Percentiles rank a stretch among this genome's conserved stretches.
Evolutionary conservation across 53 echinoderm and acorn worm genomes (phyloP).

Genomic region (Echinometra lucunter): DNA sequence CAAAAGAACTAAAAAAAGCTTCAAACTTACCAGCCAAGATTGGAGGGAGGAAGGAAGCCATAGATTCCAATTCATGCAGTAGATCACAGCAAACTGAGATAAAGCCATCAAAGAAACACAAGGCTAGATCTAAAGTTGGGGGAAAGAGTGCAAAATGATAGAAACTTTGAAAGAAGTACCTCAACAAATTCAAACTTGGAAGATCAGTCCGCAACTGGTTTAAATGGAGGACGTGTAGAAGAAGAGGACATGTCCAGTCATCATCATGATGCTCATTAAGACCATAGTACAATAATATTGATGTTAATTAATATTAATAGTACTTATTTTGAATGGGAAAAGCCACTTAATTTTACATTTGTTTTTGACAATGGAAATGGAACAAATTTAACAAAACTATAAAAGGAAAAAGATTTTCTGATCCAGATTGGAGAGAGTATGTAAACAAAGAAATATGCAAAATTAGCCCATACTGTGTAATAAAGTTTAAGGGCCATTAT

Average conservation of each 20-base stretch:
- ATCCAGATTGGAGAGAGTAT: slow-evolving; percentile 44
- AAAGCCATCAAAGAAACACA: not conserved
- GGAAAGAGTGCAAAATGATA: not conserved
- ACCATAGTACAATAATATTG: not conserved
- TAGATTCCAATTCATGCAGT: not conserved
- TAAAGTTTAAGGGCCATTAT: slow-evolving; percentile 30
- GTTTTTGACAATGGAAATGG: not conserved
- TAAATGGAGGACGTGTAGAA: not conserved
- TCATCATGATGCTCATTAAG: not conserved
- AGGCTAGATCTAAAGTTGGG: not conserved
- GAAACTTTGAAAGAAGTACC: not conserved
- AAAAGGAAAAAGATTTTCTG: slow-evolving; percentile 9
- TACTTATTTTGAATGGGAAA: not conserved
- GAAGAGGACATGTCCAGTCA: not conserved
- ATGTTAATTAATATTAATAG: not conserved
- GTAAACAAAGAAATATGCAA: not conserved
- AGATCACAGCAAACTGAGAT: not conserved
- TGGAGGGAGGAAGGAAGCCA: not conserved
- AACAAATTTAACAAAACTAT: not conserved
- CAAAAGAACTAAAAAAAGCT: not conserved
- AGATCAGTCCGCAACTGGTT: not conserved
- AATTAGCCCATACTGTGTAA: not conserved
- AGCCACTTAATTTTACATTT: not conserved
- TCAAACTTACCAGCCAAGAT: not conserved
- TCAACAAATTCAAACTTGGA: not conserved